Evolutionary conservation across 2,113 vertebrate genomes (phyloP).

Genomic region (Eurystomus gularis): DNA sequence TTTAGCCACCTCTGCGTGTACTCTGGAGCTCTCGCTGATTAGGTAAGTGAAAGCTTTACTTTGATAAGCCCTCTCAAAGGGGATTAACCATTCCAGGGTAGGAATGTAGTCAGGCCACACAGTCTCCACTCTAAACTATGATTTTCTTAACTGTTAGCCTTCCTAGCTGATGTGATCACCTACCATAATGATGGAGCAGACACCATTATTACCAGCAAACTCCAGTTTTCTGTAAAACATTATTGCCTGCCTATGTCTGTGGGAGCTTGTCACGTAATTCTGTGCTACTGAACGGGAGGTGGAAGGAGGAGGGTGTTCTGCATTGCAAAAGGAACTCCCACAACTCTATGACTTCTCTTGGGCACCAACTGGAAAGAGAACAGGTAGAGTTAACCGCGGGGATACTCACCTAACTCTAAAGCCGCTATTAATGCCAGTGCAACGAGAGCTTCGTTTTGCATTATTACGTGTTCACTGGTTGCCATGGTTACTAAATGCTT

Average conservation of each 20-base stretch:
- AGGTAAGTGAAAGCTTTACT: not conserved
- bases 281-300: not conserved
- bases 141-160: not conserved
- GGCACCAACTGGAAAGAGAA: not conserved
- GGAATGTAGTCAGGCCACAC: not conserved
- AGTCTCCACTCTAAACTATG: not conserved
- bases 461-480: conserved; percentile 97
- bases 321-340: not conserved
- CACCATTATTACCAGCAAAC: no score
- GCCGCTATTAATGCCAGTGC: conserved; percentile 92
- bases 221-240: not conserved
- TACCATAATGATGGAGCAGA: not conserved
- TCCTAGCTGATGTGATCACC: not conserved
- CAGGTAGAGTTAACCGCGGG: not conserved
- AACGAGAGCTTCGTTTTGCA: conserved; percentile 98
- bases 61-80: not conserved
- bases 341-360: not conserved
- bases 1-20: not conserved
- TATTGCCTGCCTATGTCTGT: not conserved
- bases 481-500: conserved; percentile 97
- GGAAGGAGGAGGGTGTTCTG: not conserved
- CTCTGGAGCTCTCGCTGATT: not conserved
- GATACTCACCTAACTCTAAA: conserved; percentile 91
- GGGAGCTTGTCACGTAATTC: rapidly evolving
- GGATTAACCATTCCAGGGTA: not conserved